phyloP scores from a whole-genome alignment of 1,140 invertebrate species.

The Saccostrea glomerata region DNA sequence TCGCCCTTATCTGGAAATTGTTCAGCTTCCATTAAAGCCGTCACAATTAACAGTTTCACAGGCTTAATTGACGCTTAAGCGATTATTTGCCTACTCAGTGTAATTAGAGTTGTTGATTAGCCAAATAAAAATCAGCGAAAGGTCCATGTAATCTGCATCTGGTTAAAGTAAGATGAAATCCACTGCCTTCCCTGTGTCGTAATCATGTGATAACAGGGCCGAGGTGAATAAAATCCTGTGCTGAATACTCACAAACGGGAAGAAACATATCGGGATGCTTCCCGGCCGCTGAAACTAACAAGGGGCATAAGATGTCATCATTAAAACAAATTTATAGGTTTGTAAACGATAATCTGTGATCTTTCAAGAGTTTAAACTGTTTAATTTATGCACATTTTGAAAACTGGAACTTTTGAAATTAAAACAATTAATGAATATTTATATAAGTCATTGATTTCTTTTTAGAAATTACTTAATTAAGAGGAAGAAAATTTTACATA shows the following conservation, averaged over 20 bases:
- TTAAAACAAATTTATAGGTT: conserved; percentile 19
- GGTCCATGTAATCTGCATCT: conserved; percentile 32
- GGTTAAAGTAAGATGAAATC: conserved; percentile 31
- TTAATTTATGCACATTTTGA: too few species aligned
- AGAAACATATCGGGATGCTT: not conserved
- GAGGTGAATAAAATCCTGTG: not conserved
- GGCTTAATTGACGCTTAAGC: conserved; percentile 14
- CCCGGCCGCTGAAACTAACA: not conserved
- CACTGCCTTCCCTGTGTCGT: not conserved
- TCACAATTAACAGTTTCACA: conserved; percentile 32
- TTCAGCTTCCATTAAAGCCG: conserved; percentile 22
- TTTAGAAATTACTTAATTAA: too few species aligned
- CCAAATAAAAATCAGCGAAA: conserved; percentile 22
- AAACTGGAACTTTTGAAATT: too few species aligned
- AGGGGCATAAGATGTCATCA: not conserved
- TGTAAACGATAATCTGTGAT: not conserved
- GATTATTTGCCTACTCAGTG: conserved; percentile 35
- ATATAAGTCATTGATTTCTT: too few species aligned
- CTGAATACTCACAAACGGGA: not conserved
- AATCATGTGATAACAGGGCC: conserved; percentile 19
- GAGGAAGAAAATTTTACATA: too few species aligned
- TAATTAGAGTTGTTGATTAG: conserved; percentile 35
- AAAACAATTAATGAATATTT: too few species aligned
- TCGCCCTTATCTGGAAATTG: conserved; percentile 26
- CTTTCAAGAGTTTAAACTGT: not conserved